Percentiles rank a stretch among this genome's conserved stretches.
Conservation (phyloP, 2,888 invertebrate genomes). For the Philopedon plagiatum region DNA sequence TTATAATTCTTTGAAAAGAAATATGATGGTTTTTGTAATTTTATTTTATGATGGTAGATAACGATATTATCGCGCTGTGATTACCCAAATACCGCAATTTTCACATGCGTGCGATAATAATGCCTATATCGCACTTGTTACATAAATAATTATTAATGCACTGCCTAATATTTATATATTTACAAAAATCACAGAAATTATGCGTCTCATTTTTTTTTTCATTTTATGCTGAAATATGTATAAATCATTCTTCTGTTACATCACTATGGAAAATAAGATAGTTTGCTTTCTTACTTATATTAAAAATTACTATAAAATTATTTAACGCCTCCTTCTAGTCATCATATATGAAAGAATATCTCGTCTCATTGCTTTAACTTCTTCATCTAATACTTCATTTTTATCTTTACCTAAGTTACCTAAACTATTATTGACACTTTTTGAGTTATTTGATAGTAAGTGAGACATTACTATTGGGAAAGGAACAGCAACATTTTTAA, state of each 20-base stretch:
- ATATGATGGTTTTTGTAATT: too few species aligned
- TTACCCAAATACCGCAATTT: too few species aligned
- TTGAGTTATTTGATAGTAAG: constrained; percentile 20
- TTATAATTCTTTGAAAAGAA: too few species aligned
- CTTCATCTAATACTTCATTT: constrained; percentile 8
- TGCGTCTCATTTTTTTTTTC: neutral
- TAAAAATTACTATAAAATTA: too few species aligned
- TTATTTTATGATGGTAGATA: too few species aligned
- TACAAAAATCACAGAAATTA: neutral
- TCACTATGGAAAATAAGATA: neutral
- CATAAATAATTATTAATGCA: too few species aligned
- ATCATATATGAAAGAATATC: constrained; percentile 42
- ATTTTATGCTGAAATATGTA: neutral
- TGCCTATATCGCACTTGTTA: too few species aligned
- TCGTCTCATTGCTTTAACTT: constrained; percentile 47
- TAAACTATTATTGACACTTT: neutral
- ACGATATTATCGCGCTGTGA: too few species aligned
- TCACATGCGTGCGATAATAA: too few species aligned
- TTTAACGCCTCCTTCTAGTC: neutral
- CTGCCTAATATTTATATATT: too few species aligned
- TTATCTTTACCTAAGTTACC: neutral
- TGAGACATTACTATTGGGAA: constrained; percentile 42
- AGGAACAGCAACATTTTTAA: constrained; percentile 32
- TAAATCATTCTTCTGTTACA: neutral
- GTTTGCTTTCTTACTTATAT: neutral